These are phyloP conservation scores for Hylia prasina DNA, from an alignment of 2,113 vertebrate genomes.

Conservation along the genomic window DNA sequence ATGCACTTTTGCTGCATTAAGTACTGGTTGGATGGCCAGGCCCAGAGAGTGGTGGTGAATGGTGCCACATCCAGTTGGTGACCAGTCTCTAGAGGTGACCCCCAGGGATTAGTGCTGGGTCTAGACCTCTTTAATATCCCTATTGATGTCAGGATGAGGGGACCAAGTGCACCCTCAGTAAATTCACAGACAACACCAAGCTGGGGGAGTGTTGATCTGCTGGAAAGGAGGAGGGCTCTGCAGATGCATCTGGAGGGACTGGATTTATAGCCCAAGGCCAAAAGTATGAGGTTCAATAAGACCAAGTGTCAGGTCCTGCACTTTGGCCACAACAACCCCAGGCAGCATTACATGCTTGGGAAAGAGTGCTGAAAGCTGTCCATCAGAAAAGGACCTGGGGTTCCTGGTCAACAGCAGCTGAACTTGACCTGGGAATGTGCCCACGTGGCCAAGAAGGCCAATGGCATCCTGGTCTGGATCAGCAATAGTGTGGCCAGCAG, in stretches of 20 bases:
- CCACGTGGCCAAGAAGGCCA: fast-evolving
- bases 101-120: not conserved
- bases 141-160: not conserved
- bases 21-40: not conserved
- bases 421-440: not conserved
- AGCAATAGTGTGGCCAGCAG: not conserved
- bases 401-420: not conserved
- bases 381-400: not conserved
- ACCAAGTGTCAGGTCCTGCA: not conserved
- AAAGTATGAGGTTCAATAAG: not conserved
- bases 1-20: not conserved
- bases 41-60: too few species aligned
- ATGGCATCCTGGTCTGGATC: not conserved
- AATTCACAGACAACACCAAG: not conserved
- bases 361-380: not conserved
- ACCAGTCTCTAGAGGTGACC: not conserved
- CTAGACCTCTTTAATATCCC: not conserved
- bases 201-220: not conserved
- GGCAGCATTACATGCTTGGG: not conserved
- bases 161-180: not conserved
- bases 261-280: not conserved
- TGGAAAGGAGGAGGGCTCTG: not conserved
- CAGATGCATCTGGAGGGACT: not conserved
- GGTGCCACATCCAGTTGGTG: not conserved
- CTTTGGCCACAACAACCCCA: not conserved